Conservation (phyloP, 2,888 invertebrate genomes). For the Limenitis arthemis region DNA sequence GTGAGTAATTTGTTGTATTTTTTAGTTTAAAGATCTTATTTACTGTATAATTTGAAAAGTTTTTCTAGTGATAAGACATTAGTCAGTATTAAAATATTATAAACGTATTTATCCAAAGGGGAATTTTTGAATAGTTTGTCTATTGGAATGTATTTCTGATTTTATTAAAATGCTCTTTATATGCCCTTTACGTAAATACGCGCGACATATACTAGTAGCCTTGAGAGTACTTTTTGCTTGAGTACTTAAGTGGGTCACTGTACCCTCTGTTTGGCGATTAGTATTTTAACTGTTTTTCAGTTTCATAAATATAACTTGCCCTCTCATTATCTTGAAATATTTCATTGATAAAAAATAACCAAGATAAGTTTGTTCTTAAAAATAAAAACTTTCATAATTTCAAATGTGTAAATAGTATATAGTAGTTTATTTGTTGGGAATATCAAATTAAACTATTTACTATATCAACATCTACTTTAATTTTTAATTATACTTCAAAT, state of each 20-base stretch:
- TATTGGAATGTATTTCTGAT: background rate
- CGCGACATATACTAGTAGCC: conserved; percentile 10
- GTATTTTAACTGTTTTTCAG: conserved; percentile 7
- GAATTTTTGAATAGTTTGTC: too few species aligned
- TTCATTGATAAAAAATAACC: conserved; percentile 9
- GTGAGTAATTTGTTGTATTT: conserved; percentile 23
- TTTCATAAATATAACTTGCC: background rate
- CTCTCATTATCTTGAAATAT: conserved; percentile 5
- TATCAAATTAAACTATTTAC: too few species aligned
- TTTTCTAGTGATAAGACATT: too few species aligned
- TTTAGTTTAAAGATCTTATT: background rate
- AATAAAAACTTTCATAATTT: background rate
- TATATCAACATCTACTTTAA: too few species aligned
- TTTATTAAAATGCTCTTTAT: background rate
- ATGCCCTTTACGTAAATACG: conserved; percentile 3
- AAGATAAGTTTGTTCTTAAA: background rate
- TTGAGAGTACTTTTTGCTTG: conserved; percentile 10
- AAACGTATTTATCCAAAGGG: too few species aligned
- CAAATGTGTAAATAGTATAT: too few species aligned
- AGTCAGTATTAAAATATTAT: too few species aligned
- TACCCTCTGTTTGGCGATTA: background rate
- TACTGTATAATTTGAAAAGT: background rate
- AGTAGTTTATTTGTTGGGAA: too few species aligned
- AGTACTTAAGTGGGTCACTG: conserved; percentile 11
- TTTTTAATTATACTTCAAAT: too few species aligned